A percentile compares a stretch with the other conserved stretches of the same genome.
phyloP scores from a whole-genome alignment of 2,797 vertebrate species.

The Heterohyrax brucei region DNA sequence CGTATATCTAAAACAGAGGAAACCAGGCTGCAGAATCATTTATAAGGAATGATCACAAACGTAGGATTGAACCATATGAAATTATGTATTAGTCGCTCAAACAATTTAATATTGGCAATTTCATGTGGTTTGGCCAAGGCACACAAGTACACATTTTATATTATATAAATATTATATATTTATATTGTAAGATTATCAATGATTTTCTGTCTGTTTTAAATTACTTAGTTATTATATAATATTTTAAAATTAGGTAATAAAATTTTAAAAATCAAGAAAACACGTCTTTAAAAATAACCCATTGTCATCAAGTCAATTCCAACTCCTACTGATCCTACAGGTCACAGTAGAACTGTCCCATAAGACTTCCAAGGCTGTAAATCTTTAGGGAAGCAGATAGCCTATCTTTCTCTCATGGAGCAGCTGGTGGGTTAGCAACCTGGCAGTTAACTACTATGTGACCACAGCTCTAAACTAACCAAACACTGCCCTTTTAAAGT shows the following conservation, averaged over 20 bases:
- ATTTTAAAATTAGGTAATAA: constrained; percentile 29
- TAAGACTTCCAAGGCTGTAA: background rate
- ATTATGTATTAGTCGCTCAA: background rate
- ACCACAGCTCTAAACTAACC: background rate
- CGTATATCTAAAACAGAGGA: background rate
- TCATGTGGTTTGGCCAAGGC: background rate
- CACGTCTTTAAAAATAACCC: too few relatives aligned
- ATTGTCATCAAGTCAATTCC: too few relatives aligned
- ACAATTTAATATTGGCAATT: background rate
- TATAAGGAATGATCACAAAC: background rate
- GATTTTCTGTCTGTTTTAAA: constrained; percentile 3
- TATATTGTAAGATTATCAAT: background rate
- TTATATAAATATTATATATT: too few relatives aligned
- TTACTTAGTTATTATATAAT: background rate
- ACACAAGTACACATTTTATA: background rate
- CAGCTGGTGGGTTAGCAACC: background rate
- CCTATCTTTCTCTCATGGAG: background rate
- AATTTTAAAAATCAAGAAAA: background rate
- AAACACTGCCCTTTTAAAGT: background rate
- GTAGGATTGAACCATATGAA: background rate
- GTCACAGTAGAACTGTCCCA: background rate
- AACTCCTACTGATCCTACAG: background rate
- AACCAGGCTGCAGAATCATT: background rate
- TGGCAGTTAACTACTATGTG: too few relatives aligned
- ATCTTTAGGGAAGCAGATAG: background rate